Evolutionary conservation across 1,140 invertebrate species (phyloP), one percentile per base, ranked within the genome.

Genomic region (Manduca sexta): DNA sequence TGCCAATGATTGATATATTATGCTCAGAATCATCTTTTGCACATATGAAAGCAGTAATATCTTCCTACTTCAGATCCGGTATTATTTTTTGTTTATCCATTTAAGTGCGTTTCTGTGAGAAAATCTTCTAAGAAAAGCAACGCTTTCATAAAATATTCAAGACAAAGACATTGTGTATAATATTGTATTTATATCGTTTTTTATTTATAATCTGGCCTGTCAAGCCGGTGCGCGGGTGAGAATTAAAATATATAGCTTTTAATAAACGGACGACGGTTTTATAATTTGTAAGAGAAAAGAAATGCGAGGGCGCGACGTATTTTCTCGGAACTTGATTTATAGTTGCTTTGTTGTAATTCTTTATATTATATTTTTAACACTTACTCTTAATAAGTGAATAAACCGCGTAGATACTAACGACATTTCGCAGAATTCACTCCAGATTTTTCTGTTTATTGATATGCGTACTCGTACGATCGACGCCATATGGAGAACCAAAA

Each of bases 261-360:
- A 48, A 39, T 40, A 40, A 40, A 40, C 38, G 38, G n/a, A 14
- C 38, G 38, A 30, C 21, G 26, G 21, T 43, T 43, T 30, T 43
- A 30, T 30, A 43, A 43, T 43, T 43, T 43, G 41, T 30, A 42
- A 11, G 26, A 18, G 16, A 40, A 8, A 18, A 40, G 38, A 40
- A 42, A 42, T 13, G 31, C 31, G 29, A 43, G 14, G 34, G 18
- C 13, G 13, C 30, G 18, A 34, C 31, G 16, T 7, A 33, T 55
- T 49, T 55, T 55, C 52, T 49, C 45, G 47, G 52, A 49, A 55
- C 39, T 55, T 55, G 52, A 49, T 55, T 45, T 55, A 55, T 42
- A 49, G 45, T 55, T 41, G 42, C 52, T 55, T 55, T 55, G 52
- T 55, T 49, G 17, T 35, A 55, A 49, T 45, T 43, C 35, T 49